Conservation (phyloP, 2,113 vertebrate species). For the Hystrix cristata region DNA sequence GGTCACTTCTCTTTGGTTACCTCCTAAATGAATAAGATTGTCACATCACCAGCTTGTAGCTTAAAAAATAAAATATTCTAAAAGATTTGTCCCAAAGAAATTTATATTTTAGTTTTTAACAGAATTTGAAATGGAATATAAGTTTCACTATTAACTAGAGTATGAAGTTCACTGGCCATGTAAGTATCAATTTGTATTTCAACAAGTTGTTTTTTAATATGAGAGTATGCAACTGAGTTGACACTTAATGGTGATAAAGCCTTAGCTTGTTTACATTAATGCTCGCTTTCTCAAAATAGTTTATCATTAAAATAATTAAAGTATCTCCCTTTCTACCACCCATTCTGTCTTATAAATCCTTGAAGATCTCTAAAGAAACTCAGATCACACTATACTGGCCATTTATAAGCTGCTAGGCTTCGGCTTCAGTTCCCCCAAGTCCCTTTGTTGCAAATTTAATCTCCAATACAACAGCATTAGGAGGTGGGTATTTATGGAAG, state of each 20-base stretch:
- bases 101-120: not conserved
- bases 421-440: not conserved
- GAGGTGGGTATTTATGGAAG: no score
- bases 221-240: not conserved
- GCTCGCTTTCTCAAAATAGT: slow-evolving; percentile 36
- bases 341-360: not conserved
- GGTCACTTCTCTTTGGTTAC: not conserved
- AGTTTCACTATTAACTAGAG: not conserved
- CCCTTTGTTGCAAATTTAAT: not conserved
- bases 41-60: not conserved
- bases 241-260: not conserved
- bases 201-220: not conserved
- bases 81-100: not conserved
- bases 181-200: not conserved
- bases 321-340: not conserved
- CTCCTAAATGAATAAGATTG: not conserved
- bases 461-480: no score
- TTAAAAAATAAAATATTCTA: not conserved
- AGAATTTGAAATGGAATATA: not conserved
- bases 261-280: slow-evolving; percentile 6
- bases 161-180: not conserved
- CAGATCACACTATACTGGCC: not conserved
- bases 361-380: not conserved
- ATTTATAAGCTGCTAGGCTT: not conserved
- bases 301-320: slow-evolving; percentile 28